Evolutionary conservation across 2,113 vertebrate species (phyloP), one percentile per base, ranked within the genome.

Genomic region (Daphoenositta chrysoptera): DNA sequence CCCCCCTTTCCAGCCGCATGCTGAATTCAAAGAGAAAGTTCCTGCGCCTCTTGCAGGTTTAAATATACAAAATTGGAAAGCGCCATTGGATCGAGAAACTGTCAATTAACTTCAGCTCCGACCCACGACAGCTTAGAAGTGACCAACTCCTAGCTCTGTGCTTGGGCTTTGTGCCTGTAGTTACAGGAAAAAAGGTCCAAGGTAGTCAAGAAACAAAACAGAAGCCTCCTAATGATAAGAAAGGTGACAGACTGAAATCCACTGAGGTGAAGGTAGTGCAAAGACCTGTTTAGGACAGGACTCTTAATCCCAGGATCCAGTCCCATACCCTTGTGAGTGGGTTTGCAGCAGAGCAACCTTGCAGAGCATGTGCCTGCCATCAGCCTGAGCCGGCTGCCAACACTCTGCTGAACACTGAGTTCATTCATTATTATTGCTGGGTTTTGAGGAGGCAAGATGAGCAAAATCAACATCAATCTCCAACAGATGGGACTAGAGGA

Each of bases 401-500:
- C 75, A 9, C 58, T 81, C 72, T 21, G 20, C 85, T 42, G 79
- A 75, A 33, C 53, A 6, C 48, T 2, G 9, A 76, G 53, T 77
- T 91, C 83, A 92, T 96, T 96, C 90, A 97, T 96, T 54, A 58
- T 63, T 90, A 64, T 33, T 61, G 39, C 85, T 28, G 71, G 21
- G 13, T 15, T 90, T 94, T 91, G 64, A 47, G 81, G 72, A 94
- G 81, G 56, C 80, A 71, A 68, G 73, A 91, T 70, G 77, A 91
- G 81, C 54, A 88, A 81, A 96, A 92, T 45, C 73, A 91, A 80
- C 93, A 83, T 76, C 78, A 82, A 1, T 47, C 66, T 91, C 90
- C 70, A 85, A 87, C 96, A 97, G 97, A 96, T 96, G 96, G 97
- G 90, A 71, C 50, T 14, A 7, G 83, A 31, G 89, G 68, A 80